Percentiles rank a stretch among this genome's conserved stretches.
These are phyloP conservation scores for Pocillopora damicornis DNA, from an alignment of 64 coral and sea anemone species.

Conservation along the genomic window DNA sequence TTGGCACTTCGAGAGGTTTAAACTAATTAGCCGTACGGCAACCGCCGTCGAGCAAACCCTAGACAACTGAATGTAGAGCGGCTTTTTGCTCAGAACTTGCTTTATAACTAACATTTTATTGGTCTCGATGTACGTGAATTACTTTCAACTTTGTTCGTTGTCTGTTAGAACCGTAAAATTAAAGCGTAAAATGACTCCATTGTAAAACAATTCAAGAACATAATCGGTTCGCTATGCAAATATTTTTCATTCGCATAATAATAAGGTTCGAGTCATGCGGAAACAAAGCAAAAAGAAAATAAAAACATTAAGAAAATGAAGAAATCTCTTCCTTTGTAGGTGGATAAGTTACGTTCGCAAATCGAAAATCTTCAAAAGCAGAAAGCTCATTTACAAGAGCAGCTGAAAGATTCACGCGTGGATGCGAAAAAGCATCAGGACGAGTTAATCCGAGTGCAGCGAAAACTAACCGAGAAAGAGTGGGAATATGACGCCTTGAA, in stretches of 20 bases:
- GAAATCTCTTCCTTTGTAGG: constrained; percentile 47
- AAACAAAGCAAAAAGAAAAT: background rate
- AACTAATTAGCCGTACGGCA: constrained; percentile 6
- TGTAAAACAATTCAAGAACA: constrained; percentile 7
- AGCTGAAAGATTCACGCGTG: constrained; percentile 79
- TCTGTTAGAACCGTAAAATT: background rate
- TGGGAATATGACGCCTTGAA: constrained; percentile 77
- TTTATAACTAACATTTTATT: background rate
- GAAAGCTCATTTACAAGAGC: constrained; percentile 78
- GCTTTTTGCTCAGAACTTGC: background rate
- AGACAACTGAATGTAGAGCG: background rate
- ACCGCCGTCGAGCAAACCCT: background rate
- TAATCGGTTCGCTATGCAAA: constrained; percentile 2
- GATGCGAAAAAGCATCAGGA: constrained; percentile 84
- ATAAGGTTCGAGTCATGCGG: background rate
- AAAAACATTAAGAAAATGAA: constrained; percentile 12
- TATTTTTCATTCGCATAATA: constrained; percentile 14
- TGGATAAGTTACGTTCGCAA: constrained; percentile 80
- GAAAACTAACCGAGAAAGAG: constrained; percentile 88
- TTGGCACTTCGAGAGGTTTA: background rate
- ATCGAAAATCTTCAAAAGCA: constrained; percentile 89
- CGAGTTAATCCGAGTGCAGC: constrained; percentile 63
- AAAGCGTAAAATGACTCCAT: background rate
- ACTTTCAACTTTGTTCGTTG: background rate
- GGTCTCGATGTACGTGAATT: background rate